phyloP scores from a whole-genome alignment of 2,113 vertebrate genomes.

The Girardinichthys multiradiatus region DNA sequence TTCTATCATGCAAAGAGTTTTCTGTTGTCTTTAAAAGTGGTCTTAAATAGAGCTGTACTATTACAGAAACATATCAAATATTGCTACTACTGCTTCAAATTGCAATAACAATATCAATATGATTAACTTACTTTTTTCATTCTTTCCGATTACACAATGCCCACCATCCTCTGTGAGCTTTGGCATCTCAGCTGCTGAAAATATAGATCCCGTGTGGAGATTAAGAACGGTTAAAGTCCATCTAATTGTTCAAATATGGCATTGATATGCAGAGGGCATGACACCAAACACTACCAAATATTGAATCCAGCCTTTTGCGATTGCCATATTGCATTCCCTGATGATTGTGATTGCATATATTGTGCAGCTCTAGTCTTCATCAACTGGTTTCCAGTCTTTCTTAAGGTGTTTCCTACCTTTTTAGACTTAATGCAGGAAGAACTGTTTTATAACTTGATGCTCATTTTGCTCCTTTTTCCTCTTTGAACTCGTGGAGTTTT shows the following conservation, averaged over 20 bases:
- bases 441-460: not conserved
- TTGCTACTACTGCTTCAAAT: not conserved
- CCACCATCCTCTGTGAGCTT: not conserved
- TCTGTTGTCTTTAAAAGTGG: not conserved
- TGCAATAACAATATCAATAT: not conserved
- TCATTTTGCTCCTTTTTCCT: not conserved
- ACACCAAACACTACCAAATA: too few relatives aligned
- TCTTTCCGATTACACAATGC: not conserved
- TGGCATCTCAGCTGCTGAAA: not conserved
- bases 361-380: not conserved
- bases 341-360: not conserved
- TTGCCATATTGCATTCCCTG: too few relatives aligned
- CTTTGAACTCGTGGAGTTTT: not conserved
- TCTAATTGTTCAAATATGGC: not conserved
- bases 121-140: not conserved
- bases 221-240: not conserved
- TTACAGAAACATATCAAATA: not conserved
- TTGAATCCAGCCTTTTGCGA: too few relatives aligned
- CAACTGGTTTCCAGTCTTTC: not conserved
- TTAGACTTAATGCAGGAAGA: too few relatives aligned
- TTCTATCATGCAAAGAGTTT: not conserved
- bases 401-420: not conserved
- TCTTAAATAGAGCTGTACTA: not conserved
- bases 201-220: not conserved
- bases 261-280: not conserved